phyloP scores from a whole-genome alignment of 1,140 invertebrate genomes.

The Drosophila seguyi region DNA sequence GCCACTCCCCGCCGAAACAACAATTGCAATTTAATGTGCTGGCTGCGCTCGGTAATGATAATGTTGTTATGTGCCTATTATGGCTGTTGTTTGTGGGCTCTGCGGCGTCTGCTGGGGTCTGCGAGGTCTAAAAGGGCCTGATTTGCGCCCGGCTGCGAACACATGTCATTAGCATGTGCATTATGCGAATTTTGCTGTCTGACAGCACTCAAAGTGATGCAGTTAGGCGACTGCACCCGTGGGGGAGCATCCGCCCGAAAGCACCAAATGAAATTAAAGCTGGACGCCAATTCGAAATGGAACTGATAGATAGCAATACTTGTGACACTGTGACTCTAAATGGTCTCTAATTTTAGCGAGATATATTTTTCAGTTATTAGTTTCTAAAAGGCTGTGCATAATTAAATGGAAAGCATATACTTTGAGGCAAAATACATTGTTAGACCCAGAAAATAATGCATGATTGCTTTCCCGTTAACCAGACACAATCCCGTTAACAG shows the following conservation, averaged over 20 bases:
- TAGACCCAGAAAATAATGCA: neutral
- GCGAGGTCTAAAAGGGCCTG: neutral
- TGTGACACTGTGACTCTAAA: too few species aligned
- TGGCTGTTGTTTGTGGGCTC: slow-evolving; percentile 50
- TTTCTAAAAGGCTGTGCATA: too few species aligned
- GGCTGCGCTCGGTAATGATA: slow-evolving; percentile 66
- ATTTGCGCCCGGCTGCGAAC: slow-evolving; percentile 6
- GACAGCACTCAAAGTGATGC: slow-evolving; percentile 59
- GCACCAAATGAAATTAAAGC: slow-evolving; percentile 38
- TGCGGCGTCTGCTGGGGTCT: slow-evolving; percentile 7
- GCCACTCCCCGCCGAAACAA: slow-evolving; percentile 6
- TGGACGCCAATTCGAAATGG: slow-evolving; percentile 5
- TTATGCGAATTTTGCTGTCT: slow-evolving; percentile 43
- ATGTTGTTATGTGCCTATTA: slow-evolving; percentile 80
- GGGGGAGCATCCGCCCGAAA: slow-evolving; percentile 4
- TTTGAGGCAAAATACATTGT: rapidly evolving
- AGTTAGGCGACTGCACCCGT: slow-evolving; percentile 19
- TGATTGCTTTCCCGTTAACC: too few species aligned
- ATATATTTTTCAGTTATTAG: neutral
- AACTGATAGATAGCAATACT: slow-evolving; percentile 2
- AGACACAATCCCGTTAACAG: neutral
- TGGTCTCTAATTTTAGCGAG: too few species aligned
- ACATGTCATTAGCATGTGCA: slow-evolving; percentile 74
- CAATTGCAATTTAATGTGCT: slow-evolving; percentile 77
- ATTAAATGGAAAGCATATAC: neutral